Conservation (phyloP, 2,888 invertebrate species). For the Ephialtes manifestator region DNA sequence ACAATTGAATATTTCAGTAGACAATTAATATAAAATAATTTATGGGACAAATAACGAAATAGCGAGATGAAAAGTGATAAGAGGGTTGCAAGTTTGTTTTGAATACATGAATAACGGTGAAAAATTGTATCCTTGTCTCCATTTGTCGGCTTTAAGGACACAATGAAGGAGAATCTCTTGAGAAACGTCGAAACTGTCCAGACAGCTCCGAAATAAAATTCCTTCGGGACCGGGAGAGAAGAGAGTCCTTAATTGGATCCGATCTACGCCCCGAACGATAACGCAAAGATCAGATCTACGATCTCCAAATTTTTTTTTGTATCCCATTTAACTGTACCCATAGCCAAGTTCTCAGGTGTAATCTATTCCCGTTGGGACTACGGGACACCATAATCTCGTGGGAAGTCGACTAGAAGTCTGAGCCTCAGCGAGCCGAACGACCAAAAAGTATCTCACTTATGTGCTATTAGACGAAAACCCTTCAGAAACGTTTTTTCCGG, state of each 20-base stretch:
- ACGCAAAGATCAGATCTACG: conserved; percentile 42
- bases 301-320: conserved; percentile 39
- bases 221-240: conserved; percentile 16
- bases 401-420: conserved; percentile 29
- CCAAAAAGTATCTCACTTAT: conserved; percentile 46
- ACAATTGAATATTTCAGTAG: background rate
- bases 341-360: conserved; percentile 58
- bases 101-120: conserved; percentile 5
- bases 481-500: conserved; percentile 8
- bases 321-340: background rate
- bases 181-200: conserved; percentile 1
- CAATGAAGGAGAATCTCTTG: conserved; percentile 10
- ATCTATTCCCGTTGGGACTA: conserved; percentile 31
- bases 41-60: background rate
- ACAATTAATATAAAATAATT: background rate
- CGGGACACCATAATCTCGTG: conserved; percentile 48
- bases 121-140: conserved; percentile 12
- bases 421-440: background rate
- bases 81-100: background rate
- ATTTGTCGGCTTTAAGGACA: conserved; percentile 28
- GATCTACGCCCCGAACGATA: conserved; percentile 60
- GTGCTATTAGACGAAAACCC: conserved; percentile 26
- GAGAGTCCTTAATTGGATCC: conserved; percentile 59
- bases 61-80: background rate
- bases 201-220: conserved; percentile 27